phyloP scores from a whole-genome alignment of 1,140 invertebrate species.

The Aporrectodea caliginosa region DNA sequence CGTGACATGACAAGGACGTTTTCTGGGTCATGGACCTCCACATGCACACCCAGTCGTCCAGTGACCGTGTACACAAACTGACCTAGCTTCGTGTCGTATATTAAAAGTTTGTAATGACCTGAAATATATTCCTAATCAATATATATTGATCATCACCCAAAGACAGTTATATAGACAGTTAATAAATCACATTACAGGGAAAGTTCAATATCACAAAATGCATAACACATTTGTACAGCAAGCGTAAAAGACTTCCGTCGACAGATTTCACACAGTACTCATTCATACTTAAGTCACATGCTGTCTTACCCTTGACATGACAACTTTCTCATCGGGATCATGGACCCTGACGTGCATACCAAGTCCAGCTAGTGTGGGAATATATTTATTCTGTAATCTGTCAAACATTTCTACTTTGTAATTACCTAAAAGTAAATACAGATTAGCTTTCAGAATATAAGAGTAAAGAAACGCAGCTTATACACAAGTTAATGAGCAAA shows the following conservation, averaged over 20 bases:
- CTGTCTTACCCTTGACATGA: constrained; percentile 76
- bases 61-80: not conserved
- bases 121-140: too few relatives aligned
- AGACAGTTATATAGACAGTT: too few relatives aligned
- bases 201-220: too few relatives aligned
- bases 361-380: constrained; percentile 68
- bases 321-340: constrained; percentile 82
- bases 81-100: not conserved
- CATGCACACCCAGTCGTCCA: not conserved
- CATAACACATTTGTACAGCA: too few relatives aligned
- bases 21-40: not conserved
- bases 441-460: not conserved
- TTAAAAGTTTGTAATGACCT: not conserved
- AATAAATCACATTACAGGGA: too few relatives aligned
- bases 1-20: not conserved
- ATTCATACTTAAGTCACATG: too few relatives aligned
- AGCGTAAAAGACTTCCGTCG: too few relatives aligned
- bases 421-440: constrained; percentile 69
- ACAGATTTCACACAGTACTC: too few relatives aligned
- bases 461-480: not conserved
- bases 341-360: constrained; percentile 98
- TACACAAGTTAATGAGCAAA: too few relatives aligned
- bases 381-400: constrained; percentile 55
- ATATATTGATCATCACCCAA: too few relatives aligned
- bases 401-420: constrained; percentile 77